Evolutionary conservation across 2,888 invertebrate species (phyloP).

Genomic region (Protodeltote pygarga): DNA sequence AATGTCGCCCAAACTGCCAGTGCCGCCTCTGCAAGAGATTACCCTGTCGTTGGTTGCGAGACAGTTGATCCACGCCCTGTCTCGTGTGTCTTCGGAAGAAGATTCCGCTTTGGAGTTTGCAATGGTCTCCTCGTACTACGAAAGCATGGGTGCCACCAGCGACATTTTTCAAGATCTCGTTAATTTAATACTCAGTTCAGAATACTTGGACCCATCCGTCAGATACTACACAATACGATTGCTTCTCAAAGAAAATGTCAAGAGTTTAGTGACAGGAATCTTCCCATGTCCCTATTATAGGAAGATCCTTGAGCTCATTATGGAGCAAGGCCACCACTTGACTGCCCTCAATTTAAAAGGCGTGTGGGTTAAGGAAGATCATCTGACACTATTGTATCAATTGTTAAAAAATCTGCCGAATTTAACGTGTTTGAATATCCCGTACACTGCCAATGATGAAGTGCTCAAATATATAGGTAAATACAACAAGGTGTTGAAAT

Average conservation of each 20-base stretch:
- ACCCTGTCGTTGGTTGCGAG: constrained; percentile 88
- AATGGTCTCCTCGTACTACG: constrained; percentile 87
- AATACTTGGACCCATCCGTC: constrained; percentile 89
- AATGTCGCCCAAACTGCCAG: constrained; percentile 89
- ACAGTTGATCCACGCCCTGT: constrained; percentile 88
- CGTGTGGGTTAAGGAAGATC: constrained; percentile 91
- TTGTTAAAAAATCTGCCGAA: constrained; percentile 87
- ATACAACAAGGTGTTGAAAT: constrained; percentile 85
- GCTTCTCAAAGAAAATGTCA: constrained; percentile 89
- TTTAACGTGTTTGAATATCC: constrained; percentile 88
- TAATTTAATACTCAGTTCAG: constrained; percentile 88
- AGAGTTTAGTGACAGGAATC: constrained; percentile 89
- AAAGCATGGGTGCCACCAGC: constrained; percentile 88
- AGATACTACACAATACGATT: constrained; percentile 89
- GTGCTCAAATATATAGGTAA: constrained; percentile 88
- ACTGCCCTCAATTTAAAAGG: constrained; percentile 90
- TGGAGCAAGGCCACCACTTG: constrained; percentile 88
- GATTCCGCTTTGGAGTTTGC: constrained; percentile 87
- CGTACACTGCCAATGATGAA: constrained; percentile 90
- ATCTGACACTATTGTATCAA: constrained; percentile 88
- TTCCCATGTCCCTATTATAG: constrained; percentile 91
- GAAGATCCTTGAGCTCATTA: constrained; percentile 89
- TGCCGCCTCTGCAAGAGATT: constrained; percentile 87
- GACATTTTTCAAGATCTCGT: constrained; percentile 90
- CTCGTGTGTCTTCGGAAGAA: constrained; percentile 87